These are phyloP conservation scores for Alcedo quadribrachys DNA, from an alignment of 2,797 vertebrate species.

Conservation along the genomic window DNA sequence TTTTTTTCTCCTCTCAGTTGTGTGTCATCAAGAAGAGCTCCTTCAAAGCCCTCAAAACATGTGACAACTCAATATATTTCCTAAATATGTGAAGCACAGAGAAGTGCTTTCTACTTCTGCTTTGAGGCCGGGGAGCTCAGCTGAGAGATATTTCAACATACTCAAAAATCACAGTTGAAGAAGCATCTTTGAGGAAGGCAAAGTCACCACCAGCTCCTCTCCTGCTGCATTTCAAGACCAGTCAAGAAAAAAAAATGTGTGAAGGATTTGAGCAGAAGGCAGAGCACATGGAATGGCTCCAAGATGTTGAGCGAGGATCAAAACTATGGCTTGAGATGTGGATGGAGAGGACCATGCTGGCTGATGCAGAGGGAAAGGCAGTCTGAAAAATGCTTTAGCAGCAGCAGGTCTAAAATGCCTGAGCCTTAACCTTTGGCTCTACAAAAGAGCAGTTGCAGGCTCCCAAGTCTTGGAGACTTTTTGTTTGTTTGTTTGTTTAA, in stretches of 20 bases:
- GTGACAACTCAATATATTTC: neutral
- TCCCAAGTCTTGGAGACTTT: neutral
- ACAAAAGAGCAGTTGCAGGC: neutral
- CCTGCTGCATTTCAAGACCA: neutral
- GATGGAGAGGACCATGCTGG: neutral
- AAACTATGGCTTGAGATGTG: neutral
- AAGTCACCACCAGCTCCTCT: neutral
- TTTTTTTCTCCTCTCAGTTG: neutral
- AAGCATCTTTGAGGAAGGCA: neutral
- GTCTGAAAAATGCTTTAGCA: neutral
- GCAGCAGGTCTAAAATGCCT: neutral
- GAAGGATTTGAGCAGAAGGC: neutral
- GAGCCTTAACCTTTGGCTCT: neutral
- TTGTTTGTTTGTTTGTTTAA: neutral
- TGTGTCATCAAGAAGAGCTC: rapidly evolving
- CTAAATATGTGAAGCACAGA: neutral
- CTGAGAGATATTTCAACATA: neutral
- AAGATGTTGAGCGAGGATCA: neutral
- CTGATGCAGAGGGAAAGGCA: neutral
- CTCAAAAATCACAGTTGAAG: neutral
- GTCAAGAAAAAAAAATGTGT: neutral
- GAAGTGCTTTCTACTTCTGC: neutral
- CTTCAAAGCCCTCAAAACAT: neutral
- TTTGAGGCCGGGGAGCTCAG: neutral
- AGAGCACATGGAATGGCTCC: neutral